A percentile compares a stretch with the other conserved stretches of the same genome.
Evolutionary conservation across 1,140 invertebrate species (phyloP).

Genomic region (Telenomus remus): DNA sequence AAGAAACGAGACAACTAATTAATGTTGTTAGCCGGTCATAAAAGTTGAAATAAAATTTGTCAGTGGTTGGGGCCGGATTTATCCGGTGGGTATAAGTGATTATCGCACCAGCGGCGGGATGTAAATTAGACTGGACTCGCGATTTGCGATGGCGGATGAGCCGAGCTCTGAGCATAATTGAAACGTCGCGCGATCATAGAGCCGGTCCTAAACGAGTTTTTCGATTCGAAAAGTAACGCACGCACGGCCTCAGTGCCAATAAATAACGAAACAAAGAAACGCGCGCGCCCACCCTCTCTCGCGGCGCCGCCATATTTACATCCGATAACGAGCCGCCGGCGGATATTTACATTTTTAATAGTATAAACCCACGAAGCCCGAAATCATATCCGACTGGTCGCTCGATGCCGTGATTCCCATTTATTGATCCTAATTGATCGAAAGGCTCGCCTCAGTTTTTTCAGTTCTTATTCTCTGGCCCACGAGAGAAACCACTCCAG

Average conservation of each 20-base stretch:
- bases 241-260: constrained; percentile 62
- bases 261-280: constrained; percentile 73
- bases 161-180: constrained; percentile 32
- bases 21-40: too few relatives aligned
- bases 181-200: constrained; percentile 56
- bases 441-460: constrained; percentile 50
- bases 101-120: constrained; percentile 5
- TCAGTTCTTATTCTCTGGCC: constrained; percentile 27
- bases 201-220: constrained; percentile 47
- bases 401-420: constrained; percentile 63
- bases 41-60: too few relatives aligned
- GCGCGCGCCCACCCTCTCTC: constrained; percentile 58
- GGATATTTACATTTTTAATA: constrained; percentile 76
- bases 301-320: constrained; percentile 70
- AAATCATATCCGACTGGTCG: constrained; percentile 54
- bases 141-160: constrained; percentile 27
- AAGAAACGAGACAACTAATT: too few relatives aligned
- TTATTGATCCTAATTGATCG: constrained; percentile 75
- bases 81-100: not conserved
- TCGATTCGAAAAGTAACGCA: constrained; percentile 44
- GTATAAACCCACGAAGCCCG: constrained; percentile 70
- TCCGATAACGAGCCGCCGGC: constrained; percentile 73
- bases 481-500: constrained; percentile 18
- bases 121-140: constrained; percentile 32
- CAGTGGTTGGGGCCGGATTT: too few relatives aligned